These are phyloP conservation scores for Isichthys henryi DNA, from an alignment of 2,113 vertebrate genomes.

Conservation along the genomic window DNA sequence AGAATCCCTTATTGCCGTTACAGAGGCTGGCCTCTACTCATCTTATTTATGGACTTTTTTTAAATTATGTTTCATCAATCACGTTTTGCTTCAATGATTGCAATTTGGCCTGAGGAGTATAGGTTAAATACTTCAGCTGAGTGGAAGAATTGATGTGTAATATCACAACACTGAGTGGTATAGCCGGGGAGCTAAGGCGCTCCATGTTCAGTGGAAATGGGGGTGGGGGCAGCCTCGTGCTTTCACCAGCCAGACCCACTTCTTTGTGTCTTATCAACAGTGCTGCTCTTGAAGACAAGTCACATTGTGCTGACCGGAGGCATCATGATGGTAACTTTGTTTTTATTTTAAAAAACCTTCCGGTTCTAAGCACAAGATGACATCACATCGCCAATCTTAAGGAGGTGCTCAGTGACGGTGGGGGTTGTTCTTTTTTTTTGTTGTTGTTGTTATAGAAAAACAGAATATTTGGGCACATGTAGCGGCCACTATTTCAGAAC, in stretches of 20 bases:
- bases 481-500: slow-evolving; percentile 16
- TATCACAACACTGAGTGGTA: background rate
- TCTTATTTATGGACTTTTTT: slow-evolving; percentile 9
- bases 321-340: background rate
- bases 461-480: slow-evolving; percentile 27
- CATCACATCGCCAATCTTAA: slow-evolving; percentile 28
- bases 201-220: slow-evolving; percentile 23
- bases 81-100: background rate
- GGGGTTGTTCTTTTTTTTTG: slow-evolving; percentile 49
- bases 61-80: background rate
- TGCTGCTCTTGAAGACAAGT: slow-evolving; percentile 26
- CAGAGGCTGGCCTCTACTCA: slow-evolving; percentile 35
- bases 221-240: background rate
- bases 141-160: background rate
- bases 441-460: slow-evolving; percentile 53
- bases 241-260: background rate
- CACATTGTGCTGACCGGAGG: background rate
- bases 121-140: background rate
- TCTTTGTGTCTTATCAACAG: slow-evolving; percentile 13
- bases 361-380: slow-evolving; percentile 35
- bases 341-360: background rate
- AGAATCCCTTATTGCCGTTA: background rate
- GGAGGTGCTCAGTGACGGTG: slow-evolving; percentile 36
- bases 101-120: slow-evolving; percentile 4
- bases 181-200: background rate